These are phyloP conservation scores for Apaloderma vittatum DNA, from an alignment of 2,113 vertebrate genomes.

Conservation along the genomic window DNA sequence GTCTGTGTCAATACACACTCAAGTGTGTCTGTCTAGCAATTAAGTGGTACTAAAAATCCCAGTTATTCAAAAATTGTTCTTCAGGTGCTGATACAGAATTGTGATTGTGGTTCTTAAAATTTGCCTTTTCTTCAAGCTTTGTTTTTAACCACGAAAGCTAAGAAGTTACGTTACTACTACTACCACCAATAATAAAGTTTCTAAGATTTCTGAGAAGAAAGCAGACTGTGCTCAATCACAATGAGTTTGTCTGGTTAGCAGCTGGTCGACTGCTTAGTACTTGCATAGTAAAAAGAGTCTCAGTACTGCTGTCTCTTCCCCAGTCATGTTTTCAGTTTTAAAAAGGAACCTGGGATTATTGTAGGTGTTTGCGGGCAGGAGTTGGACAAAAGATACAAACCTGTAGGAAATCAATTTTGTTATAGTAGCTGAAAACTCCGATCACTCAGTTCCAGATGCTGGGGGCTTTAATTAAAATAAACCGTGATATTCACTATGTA, in stretches of 20 bases:
- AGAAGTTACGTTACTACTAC: neutral
- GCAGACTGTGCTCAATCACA: neutral
- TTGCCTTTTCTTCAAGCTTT: neutral
- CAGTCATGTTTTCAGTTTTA: neutral
- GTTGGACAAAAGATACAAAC: neutral
- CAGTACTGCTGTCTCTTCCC: neutral
- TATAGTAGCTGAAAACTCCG: neutral
- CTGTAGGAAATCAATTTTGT: neutral
- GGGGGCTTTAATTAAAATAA: neutral
- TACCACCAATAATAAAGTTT: neutral
- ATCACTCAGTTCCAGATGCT: neutral
- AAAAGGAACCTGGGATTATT: neutral
- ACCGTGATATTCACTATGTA: neutral
- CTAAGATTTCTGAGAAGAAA: neutral
- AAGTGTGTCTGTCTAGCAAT: fast-evolving
- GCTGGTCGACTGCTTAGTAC: neutral
- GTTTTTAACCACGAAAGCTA: neutral
- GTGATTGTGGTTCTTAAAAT: neutral
- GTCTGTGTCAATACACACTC: neutral
- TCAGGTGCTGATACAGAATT: neutral
- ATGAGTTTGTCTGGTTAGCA: neutral
- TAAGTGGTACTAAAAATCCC: neutral
- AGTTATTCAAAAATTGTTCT: neutral
- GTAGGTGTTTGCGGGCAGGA: neutral
- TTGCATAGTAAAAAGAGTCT: neutral